Conservation (phyloP, 2,797 vertebrate species). For the Tolypeutes matacus region DNA sequence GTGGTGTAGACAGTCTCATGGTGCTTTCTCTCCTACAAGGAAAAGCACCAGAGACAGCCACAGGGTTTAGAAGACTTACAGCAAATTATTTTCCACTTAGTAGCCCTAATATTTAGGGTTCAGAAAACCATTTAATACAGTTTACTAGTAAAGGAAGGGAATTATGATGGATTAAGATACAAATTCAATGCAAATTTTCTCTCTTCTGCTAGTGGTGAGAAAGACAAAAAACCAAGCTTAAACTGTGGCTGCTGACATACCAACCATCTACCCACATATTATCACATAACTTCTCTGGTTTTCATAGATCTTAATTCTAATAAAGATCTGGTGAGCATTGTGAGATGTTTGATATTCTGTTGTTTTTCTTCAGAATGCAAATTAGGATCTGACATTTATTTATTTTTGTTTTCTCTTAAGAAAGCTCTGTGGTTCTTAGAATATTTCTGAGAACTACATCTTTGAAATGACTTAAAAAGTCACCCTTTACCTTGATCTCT, state of each 20-base stretch:
- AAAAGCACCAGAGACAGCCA: neutral
- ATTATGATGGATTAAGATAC: constrained; percentile 66
- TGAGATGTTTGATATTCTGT: neutral
- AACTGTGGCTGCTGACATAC: neutral
- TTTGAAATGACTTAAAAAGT: neutral
- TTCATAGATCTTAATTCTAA: neutral
- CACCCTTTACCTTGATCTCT: neutral
- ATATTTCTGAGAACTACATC: neutral
- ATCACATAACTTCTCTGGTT: neutral
- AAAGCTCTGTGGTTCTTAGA: neutral
- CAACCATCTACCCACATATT: neutral
- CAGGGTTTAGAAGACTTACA: constrained; percentile 25
- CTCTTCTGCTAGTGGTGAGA: neutral
- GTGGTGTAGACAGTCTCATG: neutral
- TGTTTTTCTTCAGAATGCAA: constrained; percentile 31
- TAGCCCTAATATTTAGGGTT: constrained; percentile 61
- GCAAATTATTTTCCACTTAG: constrained; percentile 64
- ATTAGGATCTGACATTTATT: constrained; percentile 1
- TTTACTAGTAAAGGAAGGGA: constrained; percentile 62
- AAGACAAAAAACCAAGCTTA: neutral
- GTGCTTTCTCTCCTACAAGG: neutral
- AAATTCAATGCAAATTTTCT: constrained; percentile 64
- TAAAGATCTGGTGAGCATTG: neutral
- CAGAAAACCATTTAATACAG: constrained; percentile 65
- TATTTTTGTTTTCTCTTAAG: neutral